Evolutionary conservation across 2,113 vertebrate species (phyloP), one percentile per base, ranked within the genome.

Genomic region (Tachysurus fulvidraco): DNA sequence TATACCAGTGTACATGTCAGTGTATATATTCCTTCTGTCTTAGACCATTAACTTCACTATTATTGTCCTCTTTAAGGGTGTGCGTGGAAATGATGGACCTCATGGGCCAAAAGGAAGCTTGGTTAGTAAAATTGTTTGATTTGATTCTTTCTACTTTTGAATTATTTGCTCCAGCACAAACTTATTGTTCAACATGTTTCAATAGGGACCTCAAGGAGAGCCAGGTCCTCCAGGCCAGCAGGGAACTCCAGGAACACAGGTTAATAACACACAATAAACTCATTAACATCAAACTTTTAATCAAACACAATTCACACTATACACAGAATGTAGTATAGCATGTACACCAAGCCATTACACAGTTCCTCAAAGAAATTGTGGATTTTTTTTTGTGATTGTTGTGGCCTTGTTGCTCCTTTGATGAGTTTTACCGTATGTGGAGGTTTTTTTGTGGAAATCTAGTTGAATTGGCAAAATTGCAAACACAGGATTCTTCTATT

Each of bases 181-280:
- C 14, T 23, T 25, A 78, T 12, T 83, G 23, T 77, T 83, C 5
- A 6, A 44, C 52, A 44, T 25, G 85, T 87, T 84, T 82, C 62
- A 36, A 54, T 88, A 96, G 95, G 95, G 95, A 67, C 95, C 95
- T 1, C 95, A 96, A 90, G 95, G 95, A 76, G 95, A 96, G 60
- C 95, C 95, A 3, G 95, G 95, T 5, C 95, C 95, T 83, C 95
- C 95, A 0, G 95, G 95, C 23, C 95, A 95, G 64, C 95, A 96
- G 89, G 95, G 95, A 1, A 87, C 91, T 0, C 92, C 94, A 11
- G 95, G 95, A 54, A 94, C 95, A 50, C 95, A 96, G 94, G 95
- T 95, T 74, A 93, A 36, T 44, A 12, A 44, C 50, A 36, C 36
- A 36, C 36, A 36, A 50, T 7, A 46, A 21, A 46, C 25, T 36